Conservation (phyloP, 1,140 invertebrate genomes). For the Drosophila repletoides region DNA sequence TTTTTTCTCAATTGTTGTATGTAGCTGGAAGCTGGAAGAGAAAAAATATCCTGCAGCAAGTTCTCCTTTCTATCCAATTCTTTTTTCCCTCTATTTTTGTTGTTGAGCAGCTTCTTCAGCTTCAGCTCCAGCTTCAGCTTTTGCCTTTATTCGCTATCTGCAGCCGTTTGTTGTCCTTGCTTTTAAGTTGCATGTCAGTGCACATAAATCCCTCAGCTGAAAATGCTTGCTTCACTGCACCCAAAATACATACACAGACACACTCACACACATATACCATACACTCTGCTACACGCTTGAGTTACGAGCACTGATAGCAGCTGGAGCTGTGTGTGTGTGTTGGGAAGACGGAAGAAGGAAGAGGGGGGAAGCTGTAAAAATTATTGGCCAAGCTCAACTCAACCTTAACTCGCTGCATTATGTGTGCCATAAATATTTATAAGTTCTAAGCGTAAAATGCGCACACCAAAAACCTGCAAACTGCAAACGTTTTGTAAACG, state of each 20-base stretch:
- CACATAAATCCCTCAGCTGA: constrained; percentile 75
- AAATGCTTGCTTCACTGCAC: constrained; percentile 71
- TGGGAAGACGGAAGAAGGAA: background rate
- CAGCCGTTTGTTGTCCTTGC: constrained; percentile 67
- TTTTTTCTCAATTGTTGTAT: constrained; percentile 72
- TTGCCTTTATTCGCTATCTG: constrained; percentile 42
- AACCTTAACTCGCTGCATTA: constrained; percentile 63
- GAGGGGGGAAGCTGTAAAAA: constrained; percentile 20
- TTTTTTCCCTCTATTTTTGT: background rate
- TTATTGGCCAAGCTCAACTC: constrained; percentile 70
- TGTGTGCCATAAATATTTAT: constrained; percentile 77
- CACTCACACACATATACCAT: constrained; percentile 5
- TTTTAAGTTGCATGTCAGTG: constrained; percentile 78
- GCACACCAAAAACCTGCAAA: constrained; percentile 43
- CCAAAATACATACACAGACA: constrained; percentile 47
- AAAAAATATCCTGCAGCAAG: constrained; percentile 36
- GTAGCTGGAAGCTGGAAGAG: constrained; percentile 16
- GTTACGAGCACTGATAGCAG: constrained; percentile 45
- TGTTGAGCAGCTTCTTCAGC: constrained; percentile 16
- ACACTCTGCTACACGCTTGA: constrained; percentile 25
- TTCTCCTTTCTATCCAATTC: constrained; percentile 1
- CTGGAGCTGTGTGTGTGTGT: background rate
- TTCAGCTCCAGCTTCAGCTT: constrained; percentile 11
- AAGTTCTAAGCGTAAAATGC: constrained; percentile 71
- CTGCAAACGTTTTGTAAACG: constrained; percentile 57